Percentiles rank a stretch among this genome's conserved stretches.
Evolutionary conservation across 1,140 invertebrate species (phyloP).

Genomic region (Mizuhopecten yessoensis): DNA sequence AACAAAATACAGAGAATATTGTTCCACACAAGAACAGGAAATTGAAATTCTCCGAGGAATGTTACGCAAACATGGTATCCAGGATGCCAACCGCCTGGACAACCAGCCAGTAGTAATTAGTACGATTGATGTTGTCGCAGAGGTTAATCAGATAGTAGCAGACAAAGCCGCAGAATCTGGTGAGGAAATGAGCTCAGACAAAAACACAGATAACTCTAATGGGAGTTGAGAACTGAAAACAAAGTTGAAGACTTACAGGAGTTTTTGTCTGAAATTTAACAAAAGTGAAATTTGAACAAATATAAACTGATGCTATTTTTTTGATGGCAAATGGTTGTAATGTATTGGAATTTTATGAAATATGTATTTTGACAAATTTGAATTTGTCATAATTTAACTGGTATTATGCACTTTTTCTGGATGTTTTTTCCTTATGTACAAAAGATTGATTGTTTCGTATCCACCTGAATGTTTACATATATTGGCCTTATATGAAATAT

Average conservation of each 20-base stretch:
- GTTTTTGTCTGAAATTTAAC: neutral
- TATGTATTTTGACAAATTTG: neutral
- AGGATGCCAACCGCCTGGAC: conserved; percentile 66
- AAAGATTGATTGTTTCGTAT: neutral
- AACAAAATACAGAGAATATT: conserved; percentile 80
- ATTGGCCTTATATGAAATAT: neutral
- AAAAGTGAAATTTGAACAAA: neutral
- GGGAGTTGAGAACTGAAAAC: neutral
- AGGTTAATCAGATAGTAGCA: conserved; percentile 67
- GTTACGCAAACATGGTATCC: conserved; percentile 75
- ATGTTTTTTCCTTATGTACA: neutral
- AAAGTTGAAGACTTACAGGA: neutral
- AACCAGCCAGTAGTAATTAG: conserved; percentile 62
- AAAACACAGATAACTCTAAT: neutral
- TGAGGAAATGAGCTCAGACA: conserved; percentile 1
- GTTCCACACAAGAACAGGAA: conserved; percentile 76
- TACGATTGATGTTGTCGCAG: conserved; percentile 72
- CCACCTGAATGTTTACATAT: neutral
- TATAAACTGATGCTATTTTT: conserved; percentile 14
- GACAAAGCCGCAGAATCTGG: conserved; percentile 6
- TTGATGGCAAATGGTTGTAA: conserved; percentile 16
- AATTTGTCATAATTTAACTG: neutral
- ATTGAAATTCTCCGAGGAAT: conserved; percentile 76
- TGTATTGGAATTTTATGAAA: neutral
- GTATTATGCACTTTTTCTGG: conserved; percentile 13